These are phyloP conservation scores for Tetragnatha versicolor DNA, from an alignment of 1,140 invertebrate genomes.

Conservation along the genomic window DNA sequence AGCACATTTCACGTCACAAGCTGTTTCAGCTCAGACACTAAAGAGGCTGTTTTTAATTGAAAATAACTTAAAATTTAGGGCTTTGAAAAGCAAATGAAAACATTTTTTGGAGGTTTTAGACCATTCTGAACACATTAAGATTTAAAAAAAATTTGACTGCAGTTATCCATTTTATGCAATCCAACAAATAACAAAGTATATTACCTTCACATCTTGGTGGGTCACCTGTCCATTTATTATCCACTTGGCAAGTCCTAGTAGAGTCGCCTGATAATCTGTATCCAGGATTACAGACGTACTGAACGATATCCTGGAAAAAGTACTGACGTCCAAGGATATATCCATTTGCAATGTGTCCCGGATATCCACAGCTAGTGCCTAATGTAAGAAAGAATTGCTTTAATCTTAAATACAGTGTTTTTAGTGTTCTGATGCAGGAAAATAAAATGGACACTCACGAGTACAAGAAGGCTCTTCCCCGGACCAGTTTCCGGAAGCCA, in stretches of 20 bases:
- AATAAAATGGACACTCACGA: conserved; percentile 65
- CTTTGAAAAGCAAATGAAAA: no score
- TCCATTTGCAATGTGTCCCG: conserved; percentile 69
- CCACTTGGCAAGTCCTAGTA: conserved; percentile 37
- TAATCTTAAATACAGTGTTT: not conserved
- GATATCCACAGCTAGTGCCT: conserved; percentile 69
- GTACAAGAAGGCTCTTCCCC: conserved; percentile 61
- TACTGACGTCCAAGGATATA: conserved; percentile 67
- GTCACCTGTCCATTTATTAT: conserved; percentile 48
- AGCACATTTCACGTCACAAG: no score
- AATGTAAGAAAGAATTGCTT: conserved; percentile 31
- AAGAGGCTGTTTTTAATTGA: no score
- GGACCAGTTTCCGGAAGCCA: conserved; percentile 64
- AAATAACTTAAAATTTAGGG: no score
- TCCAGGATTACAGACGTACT: conserved; percentile 53
- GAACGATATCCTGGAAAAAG: conserved; percentile 66
- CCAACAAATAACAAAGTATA: not conserved
- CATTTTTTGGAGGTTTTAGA: no score
- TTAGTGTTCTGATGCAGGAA: not conserved
- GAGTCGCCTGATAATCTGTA: conserved; percentile 44
- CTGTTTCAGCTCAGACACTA: no score
- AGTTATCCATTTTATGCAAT: no score
- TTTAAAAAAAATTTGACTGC: no score
- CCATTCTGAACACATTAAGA: no score
- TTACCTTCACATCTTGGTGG: conserved; percentile 55